Percentiles rank a stretch among this genome's conserved stretches.
phyloP scores from a whole-genome alignment of 1,140 invertebrate genomes.

The Rhynchophorus ferrugineus region DNA sequence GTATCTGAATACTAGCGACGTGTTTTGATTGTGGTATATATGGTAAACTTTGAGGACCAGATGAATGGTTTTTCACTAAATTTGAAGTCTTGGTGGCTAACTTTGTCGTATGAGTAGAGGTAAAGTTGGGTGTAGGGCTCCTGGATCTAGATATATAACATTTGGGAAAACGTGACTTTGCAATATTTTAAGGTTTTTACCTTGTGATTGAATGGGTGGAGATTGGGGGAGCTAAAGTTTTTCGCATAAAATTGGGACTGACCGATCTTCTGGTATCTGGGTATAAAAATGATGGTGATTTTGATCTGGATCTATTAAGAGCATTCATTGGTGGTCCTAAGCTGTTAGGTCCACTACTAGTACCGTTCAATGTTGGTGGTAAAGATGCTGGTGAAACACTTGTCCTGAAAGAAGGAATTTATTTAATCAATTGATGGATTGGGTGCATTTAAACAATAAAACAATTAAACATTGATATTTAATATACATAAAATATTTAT shows the following conservation, averaged over 20 bases:
- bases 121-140: conserved; percentile 38
- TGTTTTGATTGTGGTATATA: conserved; percentile 28
- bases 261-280: conserved; percentile 30
- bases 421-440: too few species aligned
- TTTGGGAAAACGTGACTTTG: too few species aligned
- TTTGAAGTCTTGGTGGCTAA: conserved; percentile 26
- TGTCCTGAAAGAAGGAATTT: conserved; percentile 11
- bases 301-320: conserved; percentile 43
- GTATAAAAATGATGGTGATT: conserved; percentile 34
- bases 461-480: too few species aligned
- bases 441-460: too few species aligned
- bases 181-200: too few species aligned
- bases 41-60: conserved; percentile 27
- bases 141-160: conserved; percentile 34
- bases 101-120: conserved; percentile 34
- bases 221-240: conserved; percentile 31
- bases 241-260: conserved; percentile 34
- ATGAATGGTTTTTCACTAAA: conserved; percentile 14
- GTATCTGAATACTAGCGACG: conserved; percentile 35
- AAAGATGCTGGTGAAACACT: conserved; percentile 15
- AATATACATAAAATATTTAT: too few species aligned
- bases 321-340: conserved; percentile 39
- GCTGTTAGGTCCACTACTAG: conserved; percentile 17
- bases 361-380: conserved; percentile 19
- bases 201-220: too few species aligned